Base-by-base conservation (phyloP, 2,888 invertebrate species). In the Notodonta dromedarius region DNA sequence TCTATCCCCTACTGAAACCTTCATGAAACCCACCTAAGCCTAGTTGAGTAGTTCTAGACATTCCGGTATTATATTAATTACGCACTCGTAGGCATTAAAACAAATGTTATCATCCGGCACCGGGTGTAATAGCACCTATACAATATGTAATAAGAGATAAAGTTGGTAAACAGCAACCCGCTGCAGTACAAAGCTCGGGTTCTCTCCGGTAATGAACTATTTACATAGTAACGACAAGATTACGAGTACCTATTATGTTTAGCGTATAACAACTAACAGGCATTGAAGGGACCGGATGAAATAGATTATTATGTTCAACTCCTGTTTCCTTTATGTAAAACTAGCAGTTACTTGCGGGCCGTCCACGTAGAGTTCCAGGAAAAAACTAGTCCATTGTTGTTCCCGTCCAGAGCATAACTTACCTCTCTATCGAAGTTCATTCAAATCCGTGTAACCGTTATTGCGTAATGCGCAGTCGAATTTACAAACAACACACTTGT, bases 201-300 rank as follows among this genome's bases (percentile, higher is more conserved):
- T 67, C 63, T 67, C 70, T 69, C 65, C 59, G 62, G 64, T 73
- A 79, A 80, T 82, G 79, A 82, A 73, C 71, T 73, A 70, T 77
- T 73, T 72, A 74, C 76, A 70, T 64, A 70, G 77, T 78, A 76
- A 74, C 74, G 66, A 74, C 70, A 69, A 75, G 74, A 76, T 74
- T 76, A 69, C 68, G 74, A 76, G 74, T 76, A 69, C 68, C 66
- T 67, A 74, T 76, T 73, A 78, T 74, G 69, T 70, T 61, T 51
- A 59, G 54, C 55, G 32, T 58, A 59, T 60, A 63, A 55, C 65
- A 61, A 59, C 24, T 57, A 65, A 35, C 32, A 14, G 4, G 55
- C 60, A 58, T 72, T 72, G 64, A 67, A 48, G 46, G 54, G 52
- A 64, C 67, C 59, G 42, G 54, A 66, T 42, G 46, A 58, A 57